Evolutionary conservation across 2,113 vertebrate species (phyloP).

Genomic region (Danio rerio): DNA sequence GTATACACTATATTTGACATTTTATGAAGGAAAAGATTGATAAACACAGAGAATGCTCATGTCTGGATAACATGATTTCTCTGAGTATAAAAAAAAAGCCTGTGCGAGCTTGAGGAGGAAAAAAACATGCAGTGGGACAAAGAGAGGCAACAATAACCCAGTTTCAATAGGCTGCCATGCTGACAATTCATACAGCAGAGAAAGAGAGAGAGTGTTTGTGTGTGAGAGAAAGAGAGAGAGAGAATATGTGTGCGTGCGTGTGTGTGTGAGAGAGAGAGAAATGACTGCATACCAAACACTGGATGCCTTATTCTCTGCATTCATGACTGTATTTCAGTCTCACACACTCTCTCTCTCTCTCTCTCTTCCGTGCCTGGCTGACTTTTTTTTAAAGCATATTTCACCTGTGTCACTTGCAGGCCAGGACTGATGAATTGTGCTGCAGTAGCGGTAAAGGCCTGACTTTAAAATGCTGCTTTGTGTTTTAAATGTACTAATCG

Average conservation of each 20-base stretch:
- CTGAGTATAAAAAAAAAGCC: slow-evolving; percentile 63
- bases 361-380: slow-evolving; percentile 9
- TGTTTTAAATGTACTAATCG: not conserved
- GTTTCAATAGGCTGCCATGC: slow-evolving; percentile 30
- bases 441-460: not conserved
- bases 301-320: slow-evolving; percentile 42
- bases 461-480: too few species aligned
- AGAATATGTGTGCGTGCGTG: not conserved
- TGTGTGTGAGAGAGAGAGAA: not conserved
- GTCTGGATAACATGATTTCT: slow-evolving; percentile 53
- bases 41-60: not conserved
- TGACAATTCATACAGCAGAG: slow-evolving; percentile 45
- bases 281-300: slow-evolving; percentile 49
- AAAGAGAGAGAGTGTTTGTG: slow-evolving; percentile 40
- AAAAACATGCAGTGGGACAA: not conserved
- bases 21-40: too few species aligned
- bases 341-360: not conserved
- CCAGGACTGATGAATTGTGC: slow-evolving; percentile 33
- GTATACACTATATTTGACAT: too few species aligned
- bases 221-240: slow-evolving; percentile 39
- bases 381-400: slow-evolving; percentile 12
- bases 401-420: slow-evolving; percentile 10
- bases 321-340: slow-evolving; percentile 44
- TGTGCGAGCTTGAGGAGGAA: slow-evolving; percentile 8
- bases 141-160: slow-evolving; percentile 27